phyloP scores from a whole-genome alignment of 1,140 invertebrate genomes.

The Ctenoplectra terminalis region DNA sequence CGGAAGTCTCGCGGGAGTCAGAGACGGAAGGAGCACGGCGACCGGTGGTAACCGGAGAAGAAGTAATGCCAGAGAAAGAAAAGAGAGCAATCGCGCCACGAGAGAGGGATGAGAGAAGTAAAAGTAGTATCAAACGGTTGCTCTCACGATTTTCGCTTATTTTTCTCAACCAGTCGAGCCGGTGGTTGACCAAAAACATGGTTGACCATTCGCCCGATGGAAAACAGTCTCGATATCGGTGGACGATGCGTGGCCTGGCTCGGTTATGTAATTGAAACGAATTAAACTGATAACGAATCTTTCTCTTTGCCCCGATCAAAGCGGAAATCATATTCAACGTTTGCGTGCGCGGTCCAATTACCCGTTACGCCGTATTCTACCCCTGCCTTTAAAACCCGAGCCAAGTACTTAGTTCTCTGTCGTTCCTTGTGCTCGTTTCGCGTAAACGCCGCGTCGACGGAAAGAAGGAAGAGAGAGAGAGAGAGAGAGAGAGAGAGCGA shows the following conservation, averaged over 20 bases:
- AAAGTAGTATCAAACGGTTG: slow-evolving; percentile 41
- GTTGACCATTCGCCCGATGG: not conserved
- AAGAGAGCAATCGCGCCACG: not conserved
- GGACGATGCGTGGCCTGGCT: not conserved
- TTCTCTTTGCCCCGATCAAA: not conserved
- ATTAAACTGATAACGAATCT: slow-evolving; percentile 24
- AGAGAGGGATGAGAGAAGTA: not conserved
- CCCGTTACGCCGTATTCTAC: not conserved
- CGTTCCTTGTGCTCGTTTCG: not conserved
- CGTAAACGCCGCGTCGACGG: slow-evolving; percentile 1
- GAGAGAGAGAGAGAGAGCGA: slow-evolving; percentile 1
- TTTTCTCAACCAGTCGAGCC: not conserved
- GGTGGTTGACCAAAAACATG: not conserved
- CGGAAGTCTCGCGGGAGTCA: slow-evolving; percentile 69
- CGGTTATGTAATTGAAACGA: not conserved
- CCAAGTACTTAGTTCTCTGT: not conserved
- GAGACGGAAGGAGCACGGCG: slow-evolving; percentile 50
- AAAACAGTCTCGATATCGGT: not conserved
- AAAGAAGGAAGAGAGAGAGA: too few relatives aligned
- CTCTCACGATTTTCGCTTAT: slow-evolving; percentile 5
- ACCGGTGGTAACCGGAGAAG: slow-evolving; percentile 32
- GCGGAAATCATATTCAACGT: slow-evolving; percentile 27
- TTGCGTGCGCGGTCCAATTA: slow-evolving; percentile 34
- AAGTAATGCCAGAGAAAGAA: slow-evolving; percentile 20
- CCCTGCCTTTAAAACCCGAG: slow-evolving; percentile 1